A percentile compares a stretch with the other conserved stretches of the same genome.
phyloP scores from a whole-genome alignment of 2,797 vertebrate species.

The Cryptoblepharus egeriae region DNA sequence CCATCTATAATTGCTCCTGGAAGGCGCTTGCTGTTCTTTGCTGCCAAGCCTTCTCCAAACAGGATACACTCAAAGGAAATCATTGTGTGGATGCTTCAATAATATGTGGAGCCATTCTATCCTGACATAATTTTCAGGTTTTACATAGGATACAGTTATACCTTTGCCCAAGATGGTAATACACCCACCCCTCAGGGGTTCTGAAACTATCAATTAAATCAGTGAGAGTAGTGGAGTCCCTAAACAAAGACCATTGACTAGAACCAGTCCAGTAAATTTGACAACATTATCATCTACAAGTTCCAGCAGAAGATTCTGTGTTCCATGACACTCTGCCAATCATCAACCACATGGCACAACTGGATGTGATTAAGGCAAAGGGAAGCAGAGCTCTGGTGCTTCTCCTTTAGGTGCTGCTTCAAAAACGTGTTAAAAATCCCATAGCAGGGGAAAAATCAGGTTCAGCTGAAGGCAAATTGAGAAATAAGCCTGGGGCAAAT shows the following conservation, averaged over 20 bases:
- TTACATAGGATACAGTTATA: background rate
- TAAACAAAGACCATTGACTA: slow-evolving; percentile 44
- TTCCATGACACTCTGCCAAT: background rate
- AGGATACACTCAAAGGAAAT: slow-evolving; percentile 56
- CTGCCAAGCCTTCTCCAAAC: slow-evolving; percentile 43
- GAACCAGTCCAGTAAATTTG: slow-evolving; percentile 40
- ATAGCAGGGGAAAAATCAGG: too few relatives aligned
- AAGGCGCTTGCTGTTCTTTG: slow-evolving; percentile 47
- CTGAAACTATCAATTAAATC: slow-evolving; percentile 43
- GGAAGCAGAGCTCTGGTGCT: too few relatives aligned
- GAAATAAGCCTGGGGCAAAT: too few relatives aligned
- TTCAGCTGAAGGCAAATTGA: too few relatives aligned
- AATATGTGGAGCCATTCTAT: slow-evolving; percentile 16
- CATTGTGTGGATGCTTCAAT: slow-evolving; percentile 49
- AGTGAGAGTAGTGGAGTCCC: slow-evolving; percentile 37
- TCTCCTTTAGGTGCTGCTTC: too few relatives aligned
- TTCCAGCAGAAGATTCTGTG: slow-evolving; percentile 56
- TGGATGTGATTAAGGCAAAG: too few relatives aligned
- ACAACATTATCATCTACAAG: slow-evolving; percentile 53
- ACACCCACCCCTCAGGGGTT: background rate
- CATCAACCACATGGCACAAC: too few relatives aligned
- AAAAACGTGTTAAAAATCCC: too few relatives aligned
- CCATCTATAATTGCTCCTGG: slow-evolving; percentile 51
- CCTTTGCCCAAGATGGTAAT: too few relatives aligned
- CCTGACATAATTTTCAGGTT: slow-evolving; percentile 34